phyloP scores from a whole-genome alignment of 2,888 invertebrate species.

The Drosophila anomelani region DNA sequence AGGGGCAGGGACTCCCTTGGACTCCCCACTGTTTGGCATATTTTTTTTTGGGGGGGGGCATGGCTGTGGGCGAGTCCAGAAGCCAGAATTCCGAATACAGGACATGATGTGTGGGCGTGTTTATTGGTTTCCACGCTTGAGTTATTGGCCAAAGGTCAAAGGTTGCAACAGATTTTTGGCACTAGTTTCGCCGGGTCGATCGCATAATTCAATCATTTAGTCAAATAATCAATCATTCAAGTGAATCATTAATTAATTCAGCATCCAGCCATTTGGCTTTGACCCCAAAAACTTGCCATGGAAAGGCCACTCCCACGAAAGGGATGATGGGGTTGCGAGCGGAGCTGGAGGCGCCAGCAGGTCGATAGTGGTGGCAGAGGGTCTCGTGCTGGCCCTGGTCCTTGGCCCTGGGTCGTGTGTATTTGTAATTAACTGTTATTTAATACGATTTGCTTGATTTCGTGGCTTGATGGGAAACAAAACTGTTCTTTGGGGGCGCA shows the following conservation, averaged over 20 bases:
- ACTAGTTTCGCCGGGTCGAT: slow-evolving; percentile 27
- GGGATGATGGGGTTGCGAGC: neutral
- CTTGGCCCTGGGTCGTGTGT: slow-evolving; percentile 39
- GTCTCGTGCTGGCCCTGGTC: slow-evolving; percentile 1
- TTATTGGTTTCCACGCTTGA: slow-evolving; percentile 67
- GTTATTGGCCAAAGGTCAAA: slow-evolving; percentile 73
- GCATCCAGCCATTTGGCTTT: slow-evolving; percentile 67
- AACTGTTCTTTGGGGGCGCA: slow-evolving; percentile 16
- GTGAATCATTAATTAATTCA: slow-evolving; percentile 73
- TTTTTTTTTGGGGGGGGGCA: neutral
- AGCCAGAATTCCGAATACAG: neutral
- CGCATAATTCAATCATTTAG: slow-evolving; percentile 74
- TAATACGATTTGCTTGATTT: slow-evolving; percentile 75
- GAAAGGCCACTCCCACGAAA: slow-evolving; percentile 10
- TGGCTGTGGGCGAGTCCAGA: slow-evolving; percentile 2
- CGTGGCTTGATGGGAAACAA: slow-evolving; percentile 47
- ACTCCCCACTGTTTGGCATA: slow-evolving; percentile 14
- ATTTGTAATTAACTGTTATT: slow-evolving; percentile 77
- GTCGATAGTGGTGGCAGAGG: neutral
- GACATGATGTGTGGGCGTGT: slow-evolving; percentile 48
- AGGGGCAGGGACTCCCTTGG: too few relatives aligned
- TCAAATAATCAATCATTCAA: slow-evolving; percentile 73
- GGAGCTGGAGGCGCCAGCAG: neutral
- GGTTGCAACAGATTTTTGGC: slow-evolving; percentile 41
- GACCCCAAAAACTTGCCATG: slow-evolving; percentile 56